Conservation (phyloP, 2,113 vertebrate species). For the Eidolon helvum region DNA sequence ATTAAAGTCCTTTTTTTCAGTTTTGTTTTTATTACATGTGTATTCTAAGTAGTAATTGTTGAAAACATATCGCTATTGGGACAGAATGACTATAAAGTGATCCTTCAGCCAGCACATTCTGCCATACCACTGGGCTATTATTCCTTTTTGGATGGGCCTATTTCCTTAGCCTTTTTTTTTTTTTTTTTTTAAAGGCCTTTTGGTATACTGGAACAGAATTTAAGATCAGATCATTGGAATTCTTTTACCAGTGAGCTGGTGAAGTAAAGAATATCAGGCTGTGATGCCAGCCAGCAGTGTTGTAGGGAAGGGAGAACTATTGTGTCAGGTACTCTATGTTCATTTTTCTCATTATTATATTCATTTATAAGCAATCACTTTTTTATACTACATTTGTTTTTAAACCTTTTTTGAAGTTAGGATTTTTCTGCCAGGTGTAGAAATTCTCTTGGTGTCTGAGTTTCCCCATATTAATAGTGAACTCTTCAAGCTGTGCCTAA, state of each 20-base stretch:
- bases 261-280: neutral
- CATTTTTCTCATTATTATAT: neutral
- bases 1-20: neutral
- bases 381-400: neutral
- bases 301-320: neutral
- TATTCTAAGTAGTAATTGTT: constrained; percentile 17
- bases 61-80: neutral
- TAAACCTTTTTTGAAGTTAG: neutral
- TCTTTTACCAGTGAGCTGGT: neutral
- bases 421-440: neutral
- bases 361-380: neutral
- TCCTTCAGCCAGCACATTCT: neutral
- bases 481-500: neutral
- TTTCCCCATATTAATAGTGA: neutral
- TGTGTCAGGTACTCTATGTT: neutral
- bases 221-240: constrained; percentile 8
- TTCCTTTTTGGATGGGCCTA: neutral
- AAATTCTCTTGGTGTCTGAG: neutral
- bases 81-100: neutral
- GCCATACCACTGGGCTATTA: neutral
- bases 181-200: neutral
- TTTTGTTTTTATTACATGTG: neutral
- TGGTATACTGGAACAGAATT: constrained; percentile 1
- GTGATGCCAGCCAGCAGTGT: neutral
- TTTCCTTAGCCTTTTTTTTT: neutral